These are phyloP conservation scores for Harmothoe impar DNA, from an alignment of 2,888 invertebrate genomes.

Conservation along the genomic window DNA sequence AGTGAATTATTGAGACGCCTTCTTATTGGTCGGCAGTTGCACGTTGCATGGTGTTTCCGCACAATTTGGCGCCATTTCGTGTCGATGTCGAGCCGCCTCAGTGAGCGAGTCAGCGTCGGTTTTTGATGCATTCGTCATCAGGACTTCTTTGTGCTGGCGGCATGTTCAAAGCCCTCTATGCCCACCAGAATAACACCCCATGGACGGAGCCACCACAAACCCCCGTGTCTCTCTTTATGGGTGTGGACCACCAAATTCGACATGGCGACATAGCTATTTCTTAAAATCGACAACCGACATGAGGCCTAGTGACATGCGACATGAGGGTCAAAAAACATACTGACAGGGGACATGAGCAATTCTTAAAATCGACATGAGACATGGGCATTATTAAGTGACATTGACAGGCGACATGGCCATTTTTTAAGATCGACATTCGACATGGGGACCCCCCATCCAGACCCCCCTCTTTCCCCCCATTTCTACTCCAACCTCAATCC, in stretches of 20 bases:
- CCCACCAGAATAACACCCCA: neutral
- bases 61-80: slow-evolving; percentile 50
- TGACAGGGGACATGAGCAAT: no score
- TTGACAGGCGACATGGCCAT: no score
- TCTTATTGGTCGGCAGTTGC: slow-evolving; percentile 37
- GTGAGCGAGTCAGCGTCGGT: slow-evolving; percentile 11
- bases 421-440: no score
- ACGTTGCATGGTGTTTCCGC: slow-evolving; percentile 55
- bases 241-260: no score
- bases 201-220: neutral
- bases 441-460: no score
- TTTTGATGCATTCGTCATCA: slow-evolving; percentile 60
- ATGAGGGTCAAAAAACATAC: no score
- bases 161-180: neutral
- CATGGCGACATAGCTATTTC: no score
- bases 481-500: neutral
- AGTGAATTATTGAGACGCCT: slow-evolving; percentile 45
- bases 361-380: no score
- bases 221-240: neutral
- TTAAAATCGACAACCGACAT: no score
- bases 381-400: no score
- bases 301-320: no score
- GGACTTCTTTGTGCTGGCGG: slow-evolving; percentile 49
- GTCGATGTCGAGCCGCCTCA: slow-evolving; percentile 32
- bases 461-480: neutral